phyloP scores from a whole-genome alignment of 1,140 invertebrate genomes.

The Aphis craccivora region DNA sequence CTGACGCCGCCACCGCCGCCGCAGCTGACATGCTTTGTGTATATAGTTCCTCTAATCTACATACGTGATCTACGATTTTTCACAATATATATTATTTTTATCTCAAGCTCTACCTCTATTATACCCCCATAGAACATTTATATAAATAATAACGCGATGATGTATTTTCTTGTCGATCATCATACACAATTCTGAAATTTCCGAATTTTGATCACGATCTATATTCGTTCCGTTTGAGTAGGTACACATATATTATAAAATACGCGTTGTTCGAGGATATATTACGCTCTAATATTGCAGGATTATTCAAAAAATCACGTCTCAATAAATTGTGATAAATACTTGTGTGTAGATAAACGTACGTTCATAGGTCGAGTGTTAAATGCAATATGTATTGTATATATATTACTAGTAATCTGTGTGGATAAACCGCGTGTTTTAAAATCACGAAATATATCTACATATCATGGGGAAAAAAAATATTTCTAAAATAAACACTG shows the following conservation, averaged over 20 bases:
- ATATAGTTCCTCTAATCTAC: not conserved
- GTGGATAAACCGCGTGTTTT: not conserved
- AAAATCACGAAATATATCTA: not conserved
- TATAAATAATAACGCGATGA: not conserved
- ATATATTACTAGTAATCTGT: not conserved
- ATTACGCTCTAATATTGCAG: not conserved
- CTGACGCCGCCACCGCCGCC: not conserved
- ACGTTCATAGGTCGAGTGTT: not conserved
- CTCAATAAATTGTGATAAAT: not conserved
- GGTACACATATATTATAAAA: not conserved
- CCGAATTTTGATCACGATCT: not conserved
- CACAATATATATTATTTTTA: not conserved
- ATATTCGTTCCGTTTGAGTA: not conserved
- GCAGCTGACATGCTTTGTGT: no score
- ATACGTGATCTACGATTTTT: not conserved
- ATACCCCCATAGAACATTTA: not conserved
- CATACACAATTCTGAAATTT: no score
- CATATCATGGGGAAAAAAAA: not conserved
- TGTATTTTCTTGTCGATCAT: not conserved
- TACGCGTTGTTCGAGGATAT: not conserved
- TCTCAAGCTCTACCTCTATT: not conserved
- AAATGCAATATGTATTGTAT: not conserved
- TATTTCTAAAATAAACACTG: not conserved
- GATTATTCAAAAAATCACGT: not conserved
- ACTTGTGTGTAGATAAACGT: not conserved